Evolutionary conservation across 2,797 vertebrate genomes (phyloP).

Genomic region (Taeniopygia guttata): DNA sequence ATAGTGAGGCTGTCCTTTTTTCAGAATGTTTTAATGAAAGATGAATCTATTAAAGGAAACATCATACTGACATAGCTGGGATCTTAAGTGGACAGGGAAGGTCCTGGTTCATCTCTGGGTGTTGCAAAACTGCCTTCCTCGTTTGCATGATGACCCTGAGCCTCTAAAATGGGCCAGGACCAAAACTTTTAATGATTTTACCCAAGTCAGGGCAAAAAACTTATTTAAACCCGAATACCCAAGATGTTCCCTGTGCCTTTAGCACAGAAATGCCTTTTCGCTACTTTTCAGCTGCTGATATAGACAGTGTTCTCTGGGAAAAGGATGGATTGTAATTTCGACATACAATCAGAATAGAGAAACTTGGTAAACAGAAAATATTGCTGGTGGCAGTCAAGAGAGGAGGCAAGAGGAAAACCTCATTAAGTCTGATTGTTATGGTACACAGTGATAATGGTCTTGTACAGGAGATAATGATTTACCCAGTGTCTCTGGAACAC

Average conservation of each 20-base stretch:
- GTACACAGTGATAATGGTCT: conserved; percentile 5
- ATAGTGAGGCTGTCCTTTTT: background rate
- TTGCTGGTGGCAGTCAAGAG: background rate
- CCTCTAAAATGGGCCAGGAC: background rate
- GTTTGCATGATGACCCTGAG: background rate
- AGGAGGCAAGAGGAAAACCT: background rate
- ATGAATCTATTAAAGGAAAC: background rate
- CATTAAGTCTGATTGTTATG: conserved; percentile 17
- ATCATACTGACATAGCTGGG: background rate
- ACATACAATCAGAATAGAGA: background rate
- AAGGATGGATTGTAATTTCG: background rate
- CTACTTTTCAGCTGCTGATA: background rate
- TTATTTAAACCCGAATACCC: background rate
- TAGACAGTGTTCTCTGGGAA: background rate
- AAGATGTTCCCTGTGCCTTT: background rate
- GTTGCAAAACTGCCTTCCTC: background rate
- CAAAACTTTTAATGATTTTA: background rate
- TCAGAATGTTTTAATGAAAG: background rate
- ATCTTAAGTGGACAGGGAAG: background rate
- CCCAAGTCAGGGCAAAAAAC: background rate
- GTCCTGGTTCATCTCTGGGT: background rate
- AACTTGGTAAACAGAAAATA: conserved; percentile 17
- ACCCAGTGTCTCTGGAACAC: background rate
- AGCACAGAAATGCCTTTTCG: background rate
- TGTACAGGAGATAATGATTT: conserved; percentile 19